Conservation (phyloP, 2,888 invertebrate species). For the Busseola fusca region DNA sequence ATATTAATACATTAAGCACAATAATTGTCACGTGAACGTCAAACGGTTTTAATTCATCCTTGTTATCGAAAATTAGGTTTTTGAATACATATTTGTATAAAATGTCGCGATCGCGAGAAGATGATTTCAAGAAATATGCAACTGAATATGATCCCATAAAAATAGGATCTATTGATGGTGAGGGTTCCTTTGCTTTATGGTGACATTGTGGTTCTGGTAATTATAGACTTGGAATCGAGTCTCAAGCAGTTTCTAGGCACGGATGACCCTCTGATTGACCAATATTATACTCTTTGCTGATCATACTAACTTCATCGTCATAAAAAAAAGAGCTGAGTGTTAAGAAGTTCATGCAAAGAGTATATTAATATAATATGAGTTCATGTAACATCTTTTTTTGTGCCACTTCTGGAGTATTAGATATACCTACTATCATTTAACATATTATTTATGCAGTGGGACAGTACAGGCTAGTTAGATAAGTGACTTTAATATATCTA, state of each 20-base stretch:
- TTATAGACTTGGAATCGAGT: background rate
- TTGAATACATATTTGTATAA: background rate
- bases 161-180: conserved; percentile 95
- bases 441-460: too few relatives aligned
- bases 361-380: too few relatives aligned
- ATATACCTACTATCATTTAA: background rate
- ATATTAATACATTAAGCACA: too few relatives aligned
- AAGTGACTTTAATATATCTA: too few relatives aligned
- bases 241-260: background rate
- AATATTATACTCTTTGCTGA: background rate
- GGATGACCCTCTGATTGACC: background rate
- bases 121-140: conserved; percentile 76
- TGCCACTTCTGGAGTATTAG: background rate
- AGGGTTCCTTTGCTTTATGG: conserved; percentile 36
- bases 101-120: conserved; percentile 65
- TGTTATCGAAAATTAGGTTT: background rate
- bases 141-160: conserved; percentile 93
- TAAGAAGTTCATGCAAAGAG: too few relatives aligned
- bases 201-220: background rate
- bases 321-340: background rate
- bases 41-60: too few relatives aligned
- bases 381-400: background rate
- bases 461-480: too few relatives aligned
- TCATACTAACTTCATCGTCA: background rate
- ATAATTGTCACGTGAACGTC: too few relatives aligned